Base-by-base conservation (phyloP, 2,113 vertebrate species). In the Actenoides lindsayi region DNA sequence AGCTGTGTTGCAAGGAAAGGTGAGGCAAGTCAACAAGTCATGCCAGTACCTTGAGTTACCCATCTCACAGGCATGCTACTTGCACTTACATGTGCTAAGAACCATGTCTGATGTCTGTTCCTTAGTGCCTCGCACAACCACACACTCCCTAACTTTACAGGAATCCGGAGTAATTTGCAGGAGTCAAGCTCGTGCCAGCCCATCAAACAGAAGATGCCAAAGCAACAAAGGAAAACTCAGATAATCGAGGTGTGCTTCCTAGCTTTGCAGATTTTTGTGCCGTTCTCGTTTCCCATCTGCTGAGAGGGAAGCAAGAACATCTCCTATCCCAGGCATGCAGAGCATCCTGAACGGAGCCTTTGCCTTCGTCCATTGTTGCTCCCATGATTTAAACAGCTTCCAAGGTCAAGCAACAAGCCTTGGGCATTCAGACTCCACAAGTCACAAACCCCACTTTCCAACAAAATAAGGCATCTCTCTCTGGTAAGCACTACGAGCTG, bases 261-360 rank as follows among this genome's bases (percentile, higher is more conserved):
- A 42, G 33, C 37, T 41, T 33, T 21, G n/a, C 18, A 39, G 27
- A 9, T 62, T 54, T 62, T 37, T 2, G 1, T 30, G 44, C 24
- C 48, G 37, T 71, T 63, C 42, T 41, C 4, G 5, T 50, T 62
- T 42, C 53, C 28, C 35, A n/a, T 1, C 37, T 37, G 35, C 42
- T 28, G 13, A 57, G 21, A 59, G 8, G 6, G 35, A 62, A 48
- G 20, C 37, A 46, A 37, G 28, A 80, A 35, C 33, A 15, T 27
- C 10, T 51, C 51, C 12, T 8, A 35, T 23, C 37, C 27, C 0
- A 2, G n/a, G 8, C 0, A 27, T 0, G 2, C 33, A 46, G 41
- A n/a, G 30, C 62, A 27, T 24, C 42, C 39, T 9, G 42, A 65
- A 37, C 0, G 2, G 16, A 84, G 46, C 23, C 27, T 16, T 25